Conservation (phyloP, 2,797 vertebrate genomes). For the Cheirogaleus major region DNA sequence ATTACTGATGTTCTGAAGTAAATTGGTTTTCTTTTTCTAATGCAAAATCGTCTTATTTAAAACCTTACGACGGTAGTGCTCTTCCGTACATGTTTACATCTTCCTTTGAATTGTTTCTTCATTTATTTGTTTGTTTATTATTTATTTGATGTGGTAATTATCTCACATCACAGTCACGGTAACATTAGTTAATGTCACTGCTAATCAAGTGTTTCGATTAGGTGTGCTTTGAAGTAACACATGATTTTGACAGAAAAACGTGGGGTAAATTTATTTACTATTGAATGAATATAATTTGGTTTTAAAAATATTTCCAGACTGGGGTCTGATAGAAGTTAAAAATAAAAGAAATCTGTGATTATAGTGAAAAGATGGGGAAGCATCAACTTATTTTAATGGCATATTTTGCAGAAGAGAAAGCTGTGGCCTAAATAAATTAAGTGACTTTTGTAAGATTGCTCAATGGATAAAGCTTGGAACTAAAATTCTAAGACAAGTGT, state of each 20-base stretch:
- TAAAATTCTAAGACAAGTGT: neutral
- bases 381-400: neutral
- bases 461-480: neutral
- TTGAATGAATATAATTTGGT: neutral
- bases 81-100: neutral
- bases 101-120: neutral
- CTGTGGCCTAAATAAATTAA: neutral
- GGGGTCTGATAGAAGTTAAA: neutral
- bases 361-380: neutral
- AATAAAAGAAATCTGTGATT: neutral
- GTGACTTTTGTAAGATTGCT: neutral
- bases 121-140: neutral
- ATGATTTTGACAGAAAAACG: neutral
- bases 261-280: neutral
- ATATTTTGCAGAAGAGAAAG: neutral
- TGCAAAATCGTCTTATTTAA: neutral
- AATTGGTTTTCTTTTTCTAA: neutral
- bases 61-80: neutral
- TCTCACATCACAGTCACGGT: neutral
- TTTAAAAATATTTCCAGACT: neutral
- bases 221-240: neutral
- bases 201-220: neutral
- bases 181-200: neutral
- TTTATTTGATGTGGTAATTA: neutral
- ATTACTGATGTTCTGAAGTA: neutral